phyloP scores from a whole-genome alignment of 2,113 vertebrate genomes.

The Sitta europaea region DNA sequence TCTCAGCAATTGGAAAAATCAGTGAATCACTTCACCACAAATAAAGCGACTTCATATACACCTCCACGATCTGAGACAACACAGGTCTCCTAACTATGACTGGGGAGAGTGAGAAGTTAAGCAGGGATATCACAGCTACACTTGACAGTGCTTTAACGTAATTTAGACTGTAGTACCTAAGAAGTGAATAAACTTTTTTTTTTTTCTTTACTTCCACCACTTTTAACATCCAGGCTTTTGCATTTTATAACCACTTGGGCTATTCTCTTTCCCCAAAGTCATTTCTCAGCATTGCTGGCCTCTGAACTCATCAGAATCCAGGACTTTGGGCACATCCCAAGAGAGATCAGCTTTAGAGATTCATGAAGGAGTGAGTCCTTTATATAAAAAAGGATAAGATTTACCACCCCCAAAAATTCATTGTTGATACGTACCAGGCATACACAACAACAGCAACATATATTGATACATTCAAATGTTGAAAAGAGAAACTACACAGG shows the following conservation, averaged over 20 bases:
- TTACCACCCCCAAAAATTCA: accelerated
- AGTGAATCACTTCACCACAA: background rate
- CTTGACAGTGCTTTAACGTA: background rate
- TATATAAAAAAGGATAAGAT: background rate
- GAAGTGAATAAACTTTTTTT: background rate
- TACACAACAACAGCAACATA: background rate
- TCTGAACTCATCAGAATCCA: background rate
- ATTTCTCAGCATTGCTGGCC: background rate
- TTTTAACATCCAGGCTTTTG: background rate
- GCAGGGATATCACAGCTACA: background rate
- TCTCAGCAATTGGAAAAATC: background rate
- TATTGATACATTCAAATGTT: background rate
- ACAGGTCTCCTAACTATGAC: background rate
- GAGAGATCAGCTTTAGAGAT: background rate
- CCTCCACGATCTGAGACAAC: background rate
- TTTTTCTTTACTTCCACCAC: background rate
- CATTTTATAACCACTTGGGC: background rate
- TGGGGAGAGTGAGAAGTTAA: background rate
- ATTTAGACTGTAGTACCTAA: background rate
- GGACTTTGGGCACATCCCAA: background rate
- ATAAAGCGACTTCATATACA: background rate
- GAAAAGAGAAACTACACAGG: background rate
- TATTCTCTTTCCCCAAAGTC: background rate
- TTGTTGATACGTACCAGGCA: no score
- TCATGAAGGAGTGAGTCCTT: background rate